phyloP scores from a whole-genome alignment of 2,888 invertebrate genomes.

The Thelaira solivaga region DNA sequence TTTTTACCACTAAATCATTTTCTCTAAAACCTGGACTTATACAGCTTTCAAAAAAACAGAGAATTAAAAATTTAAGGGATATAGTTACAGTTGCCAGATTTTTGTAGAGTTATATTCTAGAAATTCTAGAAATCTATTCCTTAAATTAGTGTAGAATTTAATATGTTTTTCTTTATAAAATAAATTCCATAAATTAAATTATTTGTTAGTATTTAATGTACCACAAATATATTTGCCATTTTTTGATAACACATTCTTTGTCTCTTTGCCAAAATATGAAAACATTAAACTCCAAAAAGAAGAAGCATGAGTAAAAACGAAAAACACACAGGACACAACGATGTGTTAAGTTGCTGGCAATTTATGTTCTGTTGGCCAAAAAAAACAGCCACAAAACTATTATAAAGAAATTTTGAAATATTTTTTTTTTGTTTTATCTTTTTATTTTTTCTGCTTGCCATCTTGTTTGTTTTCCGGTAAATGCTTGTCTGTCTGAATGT shows the following conservation, averaged over 20 bases:
- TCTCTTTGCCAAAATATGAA: neutral
- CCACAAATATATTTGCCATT: neutral
- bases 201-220: neutral
- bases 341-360: conserved; percentile 33
- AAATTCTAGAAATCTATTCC: too few relatives aligned
- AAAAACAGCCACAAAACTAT: conserved; percentile 36
- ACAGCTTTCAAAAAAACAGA: too few relatives aligned
- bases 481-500: conserved; percentile 1
- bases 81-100: too few relatives aligned
- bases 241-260: neutral
- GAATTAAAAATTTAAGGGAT: too few relatives aligned
- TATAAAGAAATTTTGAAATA: neutral
- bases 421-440: neutral
- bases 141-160: too few relatives aligned
- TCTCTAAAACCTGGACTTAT: too few relatives aligned
- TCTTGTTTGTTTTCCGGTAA: neutral
- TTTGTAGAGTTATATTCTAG: too few relatives aligned
- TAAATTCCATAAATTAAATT: too few relatives aligned
- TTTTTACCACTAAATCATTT: too few relatives aligned
- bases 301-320: neutral
- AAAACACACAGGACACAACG: neutral
- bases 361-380: neutral
- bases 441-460: neutral
- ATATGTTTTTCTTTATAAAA: neutral
- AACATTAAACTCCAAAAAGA: neutral